Evolutionary conservation across 2,797 vertebrate species (phyloP), one percentile per base, ranked within the genome.

Genomic region (Gobionotothen gibberifrons): DNA sequence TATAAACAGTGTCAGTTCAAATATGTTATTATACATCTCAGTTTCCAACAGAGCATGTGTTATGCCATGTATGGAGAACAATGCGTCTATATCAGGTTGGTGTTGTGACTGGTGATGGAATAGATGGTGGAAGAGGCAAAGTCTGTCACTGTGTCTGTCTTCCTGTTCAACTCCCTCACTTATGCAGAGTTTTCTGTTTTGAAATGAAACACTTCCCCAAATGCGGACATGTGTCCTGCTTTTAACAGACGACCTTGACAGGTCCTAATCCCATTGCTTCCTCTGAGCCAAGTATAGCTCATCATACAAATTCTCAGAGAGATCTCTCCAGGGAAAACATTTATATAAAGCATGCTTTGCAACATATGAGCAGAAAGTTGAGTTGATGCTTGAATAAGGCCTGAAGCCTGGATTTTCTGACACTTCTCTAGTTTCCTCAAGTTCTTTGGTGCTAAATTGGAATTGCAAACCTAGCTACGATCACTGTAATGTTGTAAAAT

Each of bases 1-100:
- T 77, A 55, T 83, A 82, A 87, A 87, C 74, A 90, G 77, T 54
- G 73, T 74, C 69, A 42, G 69, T 84, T 72, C 86, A 89, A 79
- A 79, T 26, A 82, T 69, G 84, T 81, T 84, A 81, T 88, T 92
- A 79, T 74, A 43, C 71, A 57, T 78, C 81, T 91, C 49, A 0
- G 26, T 59, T 92, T 90, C 78, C 83, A 61, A 57, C 4, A 5
- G 43, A 21, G 46, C 84, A 85, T 53, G 40, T 89, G 87, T 82
- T 88, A 76, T 84, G 75, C 66, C 64, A 79, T 86, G 89, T 67
- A 71, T n/a, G 44, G 69, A 63, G 74, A 81, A 86, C 78, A 78
- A 83, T 84, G 57, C 19, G 1, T 76, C 79, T 81, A 72, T 88
- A 89, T 87, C 63, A 72, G 81, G 63, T 40, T 22, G 21, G 39